Evolutionary conservation across 2,888 invertebrate species (phyloP), one percentile per base, ranked within the genome.

Genomic region (Apodemia duryi): DNA sequence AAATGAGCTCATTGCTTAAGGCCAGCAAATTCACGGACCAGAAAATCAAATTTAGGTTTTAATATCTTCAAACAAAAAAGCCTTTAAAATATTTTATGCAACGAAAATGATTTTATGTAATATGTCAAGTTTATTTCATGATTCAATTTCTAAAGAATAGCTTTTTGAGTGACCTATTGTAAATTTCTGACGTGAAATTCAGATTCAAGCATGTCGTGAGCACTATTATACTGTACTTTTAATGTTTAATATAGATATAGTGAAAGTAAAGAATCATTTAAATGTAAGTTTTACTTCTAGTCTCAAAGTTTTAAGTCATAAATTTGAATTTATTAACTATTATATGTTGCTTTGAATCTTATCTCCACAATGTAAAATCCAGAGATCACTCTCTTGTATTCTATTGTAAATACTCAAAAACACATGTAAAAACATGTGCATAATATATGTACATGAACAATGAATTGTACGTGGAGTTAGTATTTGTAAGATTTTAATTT

Each of bases 231-330:
- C 38, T 49, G 51, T 65, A 61, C 51, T 65, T 49, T 51, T 46
- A 46, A 46, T 6, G 4, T 46, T 46, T 51, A 51, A 49, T 10
- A 66, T 68, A 69, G 49, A 65, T 73, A 68, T 79, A 77, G 75
- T 71, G 72, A 71, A 76, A 46, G 46, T 72, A 71, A 76, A 46
- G 46, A 46, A 72, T 67, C 71, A 72, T 74, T 46, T 80, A 77
- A 77, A 61, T 75, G 76, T 84, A 86, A 83, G 82, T 83, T 88
- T 79, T 85, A 83, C 81, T 77, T 90, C 90, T 90, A 90, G 90
- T 90, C 90, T 85, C 83, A 83, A 84, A 79, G 78, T 79, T 78
- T 80, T 79, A 68, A 67, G 67, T 67, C 63, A 66, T 46, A 46
- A 46, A 46, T 67, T 66, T 66, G 65, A 65, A 65, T 69, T 51